A percentile compares a stretch with the other conserved stretches of the same genome.
These are phyloP conservation scores for Carollia perspicillata DNA, from an alignment of 2,113 vertebrate genomes.

Conservation along the genomic window DNA sequence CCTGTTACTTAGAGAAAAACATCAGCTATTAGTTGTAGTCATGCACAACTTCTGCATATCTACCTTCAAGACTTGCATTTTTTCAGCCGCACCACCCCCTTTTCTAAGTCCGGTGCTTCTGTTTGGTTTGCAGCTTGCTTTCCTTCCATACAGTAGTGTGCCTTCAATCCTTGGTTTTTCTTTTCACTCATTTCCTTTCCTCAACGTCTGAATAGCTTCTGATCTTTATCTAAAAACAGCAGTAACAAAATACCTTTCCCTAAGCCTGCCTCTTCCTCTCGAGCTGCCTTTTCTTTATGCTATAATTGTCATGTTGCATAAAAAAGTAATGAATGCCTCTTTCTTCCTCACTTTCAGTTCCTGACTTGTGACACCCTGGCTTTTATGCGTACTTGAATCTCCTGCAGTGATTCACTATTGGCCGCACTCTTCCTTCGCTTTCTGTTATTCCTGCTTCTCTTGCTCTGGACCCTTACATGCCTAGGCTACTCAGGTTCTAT, in stretches of 20 bases:
- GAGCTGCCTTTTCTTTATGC: neutral
- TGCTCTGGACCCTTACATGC: neutral
- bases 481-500: neutral
- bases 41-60: neutral
- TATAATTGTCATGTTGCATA: neutral
- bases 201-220: neutral
- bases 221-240: neutral
- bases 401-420: neutral
- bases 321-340: neutral
- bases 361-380: neutral
- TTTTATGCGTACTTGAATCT: neutral
- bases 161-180: neutral
- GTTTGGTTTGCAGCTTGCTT: neutral
- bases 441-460: neutral
- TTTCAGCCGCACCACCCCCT: neutral
- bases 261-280: neutral
- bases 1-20: neutral
- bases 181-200: neutral
- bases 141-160: neutral
- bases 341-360: neutral
- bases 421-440: neutral
- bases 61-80: neutral
- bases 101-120: conserved; percentile 5
- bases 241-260: neutral
- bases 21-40: neutral